phyloP scores from a whole-genome alignment of 2,888 invertebrate species.

The Tenthredo notha region DNA sequence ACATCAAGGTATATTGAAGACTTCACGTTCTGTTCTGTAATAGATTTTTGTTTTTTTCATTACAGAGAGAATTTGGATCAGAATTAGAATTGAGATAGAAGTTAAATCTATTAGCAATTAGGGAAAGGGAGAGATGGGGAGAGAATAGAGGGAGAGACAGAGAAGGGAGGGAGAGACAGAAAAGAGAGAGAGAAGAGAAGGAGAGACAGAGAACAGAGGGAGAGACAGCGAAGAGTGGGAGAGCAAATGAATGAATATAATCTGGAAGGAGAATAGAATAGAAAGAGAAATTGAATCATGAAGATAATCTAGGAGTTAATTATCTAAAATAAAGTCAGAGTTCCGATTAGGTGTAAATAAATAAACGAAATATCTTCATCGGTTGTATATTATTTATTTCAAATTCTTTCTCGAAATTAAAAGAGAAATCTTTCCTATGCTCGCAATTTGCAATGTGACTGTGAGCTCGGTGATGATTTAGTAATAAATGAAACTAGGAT shows the following conservation, averaged over 20 bases:
- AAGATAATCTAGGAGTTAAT: too few species aligned
- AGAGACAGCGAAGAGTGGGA: background rate
- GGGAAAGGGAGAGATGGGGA: background rate
- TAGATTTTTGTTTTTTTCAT: background rate
- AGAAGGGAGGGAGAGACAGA: background rate
- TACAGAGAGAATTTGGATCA: background rate
- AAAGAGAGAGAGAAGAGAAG: too few species aligned
- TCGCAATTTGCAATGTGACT: too few species aligned
- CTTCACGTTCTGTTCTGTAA: constrained; percentile 42
- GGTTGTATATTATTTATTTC: too few species aligned
- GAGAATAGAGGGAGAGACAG: background rate
- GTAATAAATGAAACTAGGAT: background rate
- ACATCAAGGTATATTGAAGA: constrained; percentile 72
- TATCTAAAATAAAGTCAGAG: too few species aligned
- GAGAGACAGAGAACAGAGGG: background rate
- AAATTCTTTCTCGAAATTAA: too few species aligned
- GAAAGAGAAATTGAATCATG: background rate
- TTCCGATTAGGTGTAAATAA: too few species aligned
- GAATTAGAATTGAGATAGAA: background rate
- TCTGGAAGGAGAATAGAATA: background rate
- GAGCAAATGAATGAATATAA: background rate
- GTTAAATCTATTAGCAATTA: background rate
- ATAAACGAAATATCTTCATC: too few species aligned
- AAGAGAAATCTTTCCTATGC: too few species aligned
- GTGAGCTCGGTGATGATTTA: background rate